Evolutionary conservation across 2,797 vertebrate species (phyloP).

Genomic region (Gambusia yucatana): DNA sequence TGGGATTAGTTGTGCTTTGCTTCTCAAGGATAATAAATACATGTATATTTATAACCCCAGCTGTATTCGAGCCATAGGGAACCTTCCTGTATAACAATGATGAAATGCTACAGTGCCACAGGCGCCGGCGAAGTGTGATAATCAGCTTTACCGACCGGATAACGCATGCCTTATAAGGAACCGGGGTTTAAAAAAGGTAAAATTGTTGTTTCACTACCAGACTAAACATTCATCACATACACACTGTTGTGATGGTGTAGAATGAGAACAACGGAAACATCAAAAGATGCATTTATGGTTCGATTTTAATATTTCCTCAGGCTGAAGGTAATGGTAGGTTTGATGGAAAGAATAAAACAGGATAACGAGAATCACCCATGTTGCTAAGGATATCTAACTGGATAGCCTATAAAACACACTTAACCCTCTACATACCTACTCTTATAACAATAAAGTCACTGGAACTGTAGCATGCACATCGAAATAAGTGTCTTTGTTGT

Average conservation of each 20-base stretch:
- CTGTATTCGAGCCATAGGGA: constrained; percentile 45
- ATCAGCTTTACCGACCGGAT: constrained; percentile 41
- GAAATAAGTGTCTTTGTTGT: background rate
- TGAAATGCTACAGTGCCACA: constrained; percentile 31
- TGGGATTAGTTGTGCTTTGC: constrained; percentile 63
- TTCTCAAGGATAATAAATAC: constrained; percentile 54
- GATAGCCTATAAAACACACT: background rate
- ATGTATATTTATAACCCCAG: constrained; percentile 67
- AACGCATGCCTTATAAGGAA: constrained; percentile 4
- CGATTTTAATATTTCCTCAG: background rate
- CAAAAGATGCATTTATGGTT: constrained; percentile 18
- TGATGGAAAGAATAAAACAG: background rate
- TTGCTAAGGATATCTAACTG: background rate
- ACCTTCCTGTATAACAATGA: constrained; percentile 34
- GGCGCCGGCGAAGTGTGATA: constrained; percentile 22
- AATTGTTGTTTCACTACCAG: constrained; percentile 24
- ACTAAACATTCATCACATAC: constrained; percentile 30
- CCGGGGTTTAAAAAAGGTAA: constrained; percentile 16
- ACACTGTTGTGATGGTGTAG: constrained; percentile 2
- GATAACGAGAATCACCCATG: background rate
- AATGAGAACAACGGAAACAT: constrained; percentile 10
- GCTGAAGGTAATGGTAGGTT: background rate
- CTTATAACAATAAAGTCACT: background rate
- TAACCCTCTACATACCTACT: background rate
- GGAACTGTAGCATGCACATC: background rate